Percentiles rank a stretch among this genome's conserved stretches.
These are phyloP conservation scores for Drosophila recens DNA, from an alignment of 2,888 invertebrate species.

Conservation along the genomic window DNA sequence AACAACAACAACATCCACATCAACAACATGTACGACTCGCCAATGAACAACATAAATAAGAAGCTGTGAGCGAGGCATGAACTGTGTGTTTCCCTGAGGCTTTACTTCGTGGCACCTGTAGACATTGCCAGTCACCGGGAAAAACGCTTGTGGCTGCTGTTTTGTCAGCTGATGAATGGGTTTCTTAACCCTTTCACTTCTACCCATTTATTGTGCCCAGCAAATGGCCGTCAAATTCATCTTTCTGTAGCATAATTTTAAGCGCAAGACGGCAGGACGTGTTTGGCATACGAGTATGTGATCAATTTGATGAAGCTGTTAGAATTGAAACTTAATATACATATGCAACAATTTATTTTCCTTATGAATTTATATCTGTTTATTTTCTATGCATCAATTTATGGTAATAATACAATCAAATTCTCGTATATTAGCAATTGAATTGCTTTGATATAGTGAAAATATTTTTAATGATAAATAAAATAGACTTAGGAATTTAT, in stretches of 20 bases:
- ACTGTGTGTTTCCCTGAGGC: constrained; percentile 36
- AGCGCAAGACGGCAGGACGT: constrained; percentile 8
- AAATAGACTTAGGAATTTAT: too few species aligned
- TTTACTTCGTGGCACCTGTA: constrained; percentile 39
- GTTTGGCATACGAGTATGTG: not conserved
- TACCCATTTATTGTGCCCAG: constrained; percentile 32
- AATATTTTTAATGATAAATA: too few species aligned
- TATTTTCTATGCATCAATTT: not conserved
- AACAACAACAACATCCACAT: constrained; percentile 7
- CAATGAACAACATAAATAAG: constrained; percentile 46
- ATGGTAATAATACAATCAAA: not conserved
- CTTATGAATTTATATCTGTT: not conserved
- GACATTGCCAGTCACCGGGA: constrained; percentile 22
- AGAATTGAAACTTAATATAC: constrained; percentile 10
- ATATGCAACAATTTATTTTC: not conserved
- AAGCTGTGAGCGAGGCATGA: constrained; percentile 20
- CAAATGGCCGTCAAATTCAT: constrained; percentile 30
- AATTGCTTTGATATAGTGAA: too few species aligned
- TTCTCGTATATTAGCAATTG: not conserved
- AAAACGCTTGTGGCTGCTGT: constrained; percentile 41
- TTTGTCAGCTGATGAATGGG: constrained; percentile 59
- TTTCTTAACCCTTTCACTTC: constrained; percentile 51
- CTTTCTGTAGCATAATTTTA: constrained; percentile 32
- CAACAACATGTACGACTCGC: constrained; percentile 13
- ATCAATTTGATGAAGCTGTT: constrained; percentile 7